Base-by-base conservation (phyloP, 2,888 invertebrate genomes). In the Phyllotreta cruciferae region DNA sequence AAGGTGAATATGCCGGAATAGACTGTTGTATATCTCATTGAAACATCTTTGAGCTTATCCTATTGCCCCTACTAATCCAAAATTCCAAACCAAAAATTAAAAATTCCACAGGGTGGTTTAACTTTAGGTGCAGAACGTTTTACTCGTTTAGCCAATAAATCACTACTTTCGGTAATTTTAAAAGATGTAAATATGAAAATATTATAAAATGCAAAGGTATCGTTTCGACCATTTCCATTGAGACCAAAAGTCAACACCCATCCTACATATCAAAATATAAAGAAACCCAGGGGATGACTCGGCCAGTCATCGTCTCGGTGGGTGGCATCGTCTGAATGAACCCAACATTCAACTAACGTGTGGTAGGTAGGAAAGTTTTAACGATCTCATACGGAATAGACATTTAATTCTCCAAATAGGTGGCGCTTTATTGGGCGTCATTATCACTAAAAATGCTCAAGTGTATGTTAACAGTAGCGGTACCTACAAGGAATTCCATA, bases 351-450 rank as follows among this genome's bases (percentile, higher is more conserved):
- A 14, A 47, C 39, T 6, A 58, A 34, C 50, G 50, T 58, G 57
- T 58, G 57, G 57, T 58, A 50, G 57, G 57, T 58, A 62, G 60
- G 66, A 41, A 52, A 66, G 50, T 24, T 62, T 64, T 55, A 66
- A 66, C 60, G 52, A 52, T 44, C 42, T 49, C 42, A 9, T 56
- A 37, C 63, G 64, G 66, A 69, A 69, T 67, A 69, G 66, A 71
- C 57, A 65, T 60, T 56, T 45, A 49, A 39, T 60, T 63, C 64
- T 66, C 60, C 61, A 63, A 69, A 69, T 66, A 72, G 74, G 73
- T 74, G 75, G 75, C 74, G 75, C 74, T 58, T 50, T 73, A 72
- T 74, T 73, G 73, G 70, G 54, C 66, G 68, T 69, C 68, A 63
- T 71, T 67, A 24, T 24, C 24, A 68, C 39, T 49, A 56, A 68